These are phyloP conservation scores for Atlantisia rogersi DNA, from an alignment of 2,113 vertebrate species.

Conservation along the genomic window DNA sequence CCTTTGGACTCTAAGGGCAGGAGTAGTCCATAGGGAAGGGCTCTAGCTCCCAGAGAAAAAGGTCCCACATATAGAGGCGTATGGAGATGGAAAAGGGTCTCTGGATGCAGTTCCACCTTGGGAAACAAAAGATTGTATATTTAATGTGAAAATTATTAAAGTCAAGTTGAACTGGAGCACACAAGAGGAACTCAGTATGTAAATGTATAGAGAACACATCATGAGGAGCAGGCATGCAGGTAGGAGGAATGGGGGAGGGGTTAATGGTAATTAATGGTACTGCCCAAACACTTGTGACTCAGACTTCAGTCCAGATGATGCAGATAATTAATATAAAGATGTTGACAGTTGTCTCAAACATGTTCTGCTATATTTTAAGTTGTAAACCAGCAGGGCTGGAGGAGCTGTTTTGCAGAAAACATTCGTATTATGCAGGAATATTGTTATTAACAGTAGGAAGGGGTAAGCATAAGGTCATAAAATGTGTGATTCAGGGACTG, in stretches of 20 bases:
- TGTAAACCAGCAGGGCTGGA: neutral
- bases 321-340: neutral
- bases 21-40: neutral
- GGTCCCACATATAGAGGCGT: neutral
- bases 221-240: neutral
- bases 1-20: neutral
- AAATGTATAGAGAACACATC: neutral
- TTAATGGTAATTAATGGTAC: neutral
- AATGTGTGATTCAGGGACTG: slow-evolving; percentile 9
- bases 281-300: neutral
- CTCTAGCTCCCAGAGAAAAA: neutral
- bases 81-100: neutral
- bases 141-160: neutral
- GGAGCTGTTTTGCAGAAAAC: slow-evolving; percentile 2
- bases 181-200: neutral
- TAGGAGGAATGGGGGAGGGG: neutral
- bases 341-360: neutral
- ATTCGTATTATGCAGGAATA: neutral
- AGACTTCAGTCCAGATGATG: neutral
- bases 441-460: neutral
- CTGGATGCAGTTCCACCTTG: neutral
- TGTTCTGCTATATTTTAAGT: neutral
- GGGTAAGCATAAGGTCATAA: slow-evolving; percentile 43
- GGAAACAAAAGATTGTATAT: neutral
- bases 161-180: neutral